phyloP scores from a whole-genome alignment of 2,888 invertebrate genomes.

The Tenthredo mesomela region DNA sequence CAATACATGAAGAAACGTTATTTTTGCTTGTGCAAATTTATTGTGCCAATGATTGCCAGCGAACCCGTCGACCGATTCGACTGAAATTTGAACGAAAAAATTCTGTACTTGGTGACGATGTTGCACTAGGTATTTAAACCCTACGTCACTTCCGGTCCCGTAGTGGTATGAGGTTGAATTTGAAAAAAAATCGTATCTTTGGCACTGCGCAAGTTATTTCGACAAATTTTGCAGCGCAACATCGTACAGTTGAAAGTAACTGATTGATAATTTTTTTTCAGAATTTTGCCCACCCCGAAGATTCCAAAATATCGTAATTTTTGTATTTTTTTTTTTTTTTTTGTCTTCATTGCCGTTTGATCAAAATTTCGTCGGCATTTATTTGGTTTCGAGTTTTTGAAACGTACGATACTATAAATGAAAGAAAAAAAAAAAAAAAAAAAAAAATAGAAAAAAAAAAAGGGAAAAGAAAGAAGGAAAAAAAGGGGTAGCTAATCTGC shows the following conservation, averaged over 20 bases:
- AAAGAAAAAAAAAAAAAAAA: no score
- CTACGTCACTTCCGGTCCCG: not conserved
- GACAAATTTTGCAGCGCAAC: no score
- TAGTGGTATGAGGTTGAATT: not conserved
- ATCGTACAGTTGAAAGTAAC: not conserved
- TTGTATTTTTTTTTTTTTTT: no score
- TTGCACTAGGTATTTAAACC: not conserved
- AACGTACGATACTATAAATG: not conserved
- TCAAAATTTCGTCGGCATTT: no score
- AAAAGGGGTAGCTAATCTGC: constrained; percentile 64
- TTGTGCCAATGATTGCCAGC: not conserved
- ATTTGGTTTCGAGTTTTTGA: not conserved
- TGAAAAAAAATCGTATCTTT: not conserved
- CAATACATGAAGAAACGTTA: not conserved
- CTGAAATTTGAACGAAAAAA: not conserved
- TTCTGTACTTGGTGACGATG: not conserved
- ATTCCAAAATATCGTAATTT: no score
- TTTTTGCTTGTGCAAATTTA: not conserved
- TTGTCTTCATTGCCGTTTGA: not conserved
- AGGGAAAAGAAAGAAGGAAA: constrained; percentile 14
- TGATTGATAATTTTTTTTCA: not conserved
- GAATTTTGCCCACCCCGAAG: not conserved
- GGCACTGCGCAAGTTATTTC: no score
- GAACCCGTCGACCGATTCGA: not conserved
- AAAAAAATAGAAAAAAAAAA: not conserved